Percentiles rank a stretch among this genome's conserved stretches.
These are phyloP conservation scores for Drusus annulatus DNA, from an alignment of 1,140 invertebrate species.

Conservation along the genomic window DNA sequence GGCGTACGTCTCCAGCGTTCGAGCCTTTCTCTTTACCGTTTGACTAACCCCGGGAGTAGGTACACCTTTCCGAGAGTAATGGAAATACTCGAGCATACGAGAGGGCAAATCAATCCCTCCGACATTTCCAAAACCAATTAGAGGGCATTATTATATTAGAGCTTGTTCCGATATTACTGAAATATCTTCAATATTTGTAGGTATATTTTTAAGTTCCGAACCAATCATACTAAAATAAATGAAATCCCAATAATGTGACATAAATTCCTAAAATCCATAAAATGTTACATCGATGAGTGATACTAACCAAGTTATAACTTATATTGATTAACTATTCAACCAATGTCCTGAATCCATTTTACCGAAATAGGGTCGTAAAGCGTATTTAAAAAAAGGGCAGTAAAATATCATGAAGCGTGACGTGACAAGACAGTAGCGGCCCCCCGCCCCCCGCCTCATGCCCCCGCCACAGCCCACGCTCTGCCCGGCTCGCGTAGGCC, in stretches of 20 bases:
- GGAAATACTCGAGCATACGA: too few relatives aligned
- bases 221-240: too few relatives aligned
- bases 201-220: too few relatives aligned
- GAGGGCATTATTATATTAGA: too few relatives aligned
- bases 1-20: neutral
- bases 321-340: slow-evolving; percentile 13
- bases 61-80: too few relatives aligned
- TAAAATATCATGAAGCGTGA: slow-evolving; percentile 35
- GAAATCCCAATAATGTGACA: too few relatives aligned
- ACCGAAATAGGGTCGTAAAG: slow-evolving; percentile 25
- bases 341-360: slow-evolving; percentile 12
- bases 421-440: slow-evolving; percentile 33
- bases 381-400: slow-evolving; percentile 24
- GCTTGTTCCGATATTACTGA: too few relatives aligned
- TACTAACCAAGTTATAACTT: slow-evolving; percentile 1
- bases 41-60: neutral
- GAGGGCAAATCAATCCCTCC: too few relatives aligned
- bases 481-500: slow-evolving; percentile 1
- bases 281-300: too few relatives aligned
- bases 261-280: too few relatives aligned
- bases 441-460: neutral
- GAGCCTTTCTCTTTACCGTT: neutral
- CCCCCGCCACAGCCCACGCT: neutral
- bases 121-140: too few relatives aligned
- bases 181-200: too few relatives aligned